Evolutionary conservation across 2,113 vertebrate species (phyloP).

Genomic region (Tragelaphus imberbis): DNA sequence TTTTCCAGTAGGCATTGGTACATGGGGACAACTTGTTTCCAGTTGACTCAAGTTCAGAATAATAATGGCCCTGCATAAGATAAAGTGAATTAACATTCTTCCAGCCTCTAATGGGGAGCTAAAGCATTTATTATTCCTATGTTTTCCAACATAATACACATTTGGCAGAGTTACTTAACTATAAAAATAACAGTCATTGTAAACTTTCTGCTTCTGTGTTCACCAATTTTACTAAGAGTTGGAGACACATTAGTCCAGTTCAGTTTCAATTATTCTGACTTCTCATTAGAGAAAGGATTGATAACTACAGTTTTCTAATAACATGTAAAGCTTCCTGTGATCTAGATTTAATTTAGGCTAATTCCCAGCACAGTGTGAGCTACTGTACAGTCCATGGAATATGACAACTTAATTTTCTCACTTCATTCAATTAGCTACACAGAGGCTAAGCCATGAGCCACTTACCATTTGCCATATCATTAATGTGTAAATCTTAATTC

Average conservation of each 20-base stretch:
- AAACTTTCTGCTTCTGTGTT: constrained; percentile 31
- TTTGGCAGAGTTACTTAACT: constrained; percentile 38
- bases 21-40: background rate
- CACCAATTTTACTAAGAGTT: constrained; percentile 23
- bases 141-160: constrained; percentile 29
- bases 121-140: constrained; percentile 24
- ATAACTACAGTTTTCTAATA: constrained; percentile 50
- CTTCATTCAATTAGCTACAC: background rate
- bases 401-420: constrained; percentile 39
- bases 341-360: constrained; percentile 57
- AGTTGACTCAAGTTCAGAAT: background rate
- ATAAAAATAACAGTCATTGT: constrained; percentile 33
- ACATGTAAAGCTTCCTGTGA: constrained; percentile 43
- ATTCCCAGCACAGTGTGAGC: constrained; percentile 30
- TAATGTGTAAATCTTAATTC: background rate
- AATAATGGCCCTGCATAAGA: background rate
- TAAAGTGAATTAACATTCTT: constrained; percentile 36
- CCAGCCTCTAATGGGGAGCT: background rate
- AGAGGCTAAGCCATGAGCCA: background rate
- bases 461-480: background rate
- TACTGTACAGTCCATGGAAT: background rate
- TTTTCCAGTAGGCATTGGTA: background rate
- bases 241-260: constrained; percentile 32
- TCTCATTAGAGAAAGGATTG: constrained; percentile 63
- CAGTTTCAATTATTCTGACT: constrained; percentile 51